Evolutionary conservation across 2,888 invertebrate species (phyloP).

Genomic region (Cantharis rufa): DNA sequence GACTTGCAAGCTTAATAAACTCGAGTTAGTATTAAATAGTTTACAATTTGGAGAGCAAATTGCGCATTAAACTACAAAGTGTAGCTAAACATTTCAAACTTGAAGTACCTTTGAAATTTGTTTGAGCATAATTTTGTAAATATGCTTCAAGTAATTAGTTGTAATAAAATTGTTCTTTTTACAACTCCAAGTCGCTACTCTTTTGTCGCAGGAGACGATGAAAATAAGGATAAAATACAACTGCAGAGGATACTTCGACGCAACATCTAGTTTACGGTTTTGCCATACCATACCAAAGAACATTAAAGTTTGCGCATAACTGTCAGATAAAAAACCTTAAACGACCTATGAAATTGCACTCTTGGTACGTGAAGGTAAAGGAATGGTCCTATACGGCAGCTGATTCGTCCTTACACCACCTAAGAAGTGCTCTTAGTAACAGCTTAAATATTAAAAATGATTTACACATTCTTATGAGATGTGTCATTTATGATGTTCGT

Average conservation of each 20-base stretch:
- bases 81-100: background rate
- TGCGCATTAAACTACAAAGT: background rate
- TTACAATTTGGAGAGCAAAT: background rate
- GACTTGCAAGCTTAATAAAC: background rate
- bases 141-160: background rate
- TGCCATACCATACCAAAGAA: constrained; percentile 32
- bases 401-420: constrained; percentile 24
- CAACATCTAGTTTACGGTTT: constrained; percentile 30
- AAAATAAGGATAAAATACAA: constrained; percentile 25
- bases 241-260: constrained; percentile 24
- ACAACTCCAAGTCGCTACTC: constrained; percentile 4
- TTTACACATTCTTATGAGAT: constrained; percentile 27
- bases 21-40: background rate
- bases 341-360: constrained; percentile 41
- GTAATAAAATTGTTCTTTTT: background rate
- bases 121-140: background rate
- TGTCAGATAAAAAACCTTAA: constrained; percentile 42
- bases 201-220: constrained; percentile 22
- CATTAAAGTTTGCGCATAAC: constrained; percentile 43
- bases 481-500: constrained; percentile 30
- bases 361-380: constrained; percentile 35
- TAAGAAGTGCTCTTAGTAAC: constrained; percentile 25
- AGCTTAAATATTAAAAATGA: constrained; percentile 30
- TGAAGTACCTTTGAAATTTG: background rate
- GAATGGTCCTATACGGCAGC: constrained; percentile 35